Evolutionary conservation across 2,888 invertebrate genomes (phyloP).

Genomic region (Eristalis pertinax): DNA sequence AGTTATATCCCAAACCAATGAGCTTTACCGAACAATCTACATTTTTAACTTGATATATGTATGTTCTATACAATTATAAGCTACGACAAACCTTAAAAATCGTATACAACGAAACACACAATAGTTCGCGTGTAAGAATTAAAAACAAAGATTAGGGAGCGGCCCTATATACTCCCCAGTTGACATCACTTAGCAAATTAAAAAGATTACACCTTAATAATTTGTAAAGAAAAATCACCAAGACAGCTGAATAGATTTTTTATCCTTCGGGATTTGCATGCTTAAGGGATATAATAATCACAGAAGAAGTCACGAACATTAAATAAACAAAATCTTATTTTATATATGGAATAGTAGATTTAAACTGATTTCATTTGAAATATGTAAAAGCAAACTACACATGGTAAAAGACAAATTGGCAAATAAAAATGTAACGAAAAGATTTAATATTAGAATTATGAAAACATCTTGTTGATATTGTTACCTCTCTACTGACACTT

Average conservation of each 20-base stretch:
- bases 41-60: too few species aligned
- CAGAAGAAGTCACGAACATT: conserved; percentile 47
- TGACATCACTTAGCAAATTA: conserved; percentile 57
- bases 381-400: too few species aligned
- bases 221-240: conserved; percentile 47
- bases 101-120: neutral
- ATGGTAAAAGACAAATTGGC: too few species aligned
- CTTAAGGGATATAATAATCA: conserved; percentile 9
- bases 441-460: too few species aligned
- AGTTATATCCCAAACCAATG: too few species aligned
- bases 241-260: conserved; percentile 46
- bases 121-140: neutral
- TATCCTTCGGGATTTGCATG: conserved; percentile 53
- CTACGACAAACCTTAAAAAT: too few species aligned
- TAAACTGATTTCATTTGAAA: too few species aligned
- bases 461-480: too few species aligned
- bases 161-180: conserved; percentile 23
- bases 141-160: neutral
- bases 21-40: too few species aligned
- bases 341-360: conserved; percentile 8
- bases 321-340: conserved; percentile 45
- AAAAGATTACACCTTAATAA: conserved; percentile 44
- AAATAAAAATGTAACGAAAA: too few species aligned
- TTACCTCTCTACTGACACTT: too few species aligned
- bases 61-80: too few species aligned